A percentile compares a stretch with the other conserved stretches of the same genome.
Conservation (phyloP, 1,140 invertebrate genomes). For the Pogonus chalceus region DNA sequence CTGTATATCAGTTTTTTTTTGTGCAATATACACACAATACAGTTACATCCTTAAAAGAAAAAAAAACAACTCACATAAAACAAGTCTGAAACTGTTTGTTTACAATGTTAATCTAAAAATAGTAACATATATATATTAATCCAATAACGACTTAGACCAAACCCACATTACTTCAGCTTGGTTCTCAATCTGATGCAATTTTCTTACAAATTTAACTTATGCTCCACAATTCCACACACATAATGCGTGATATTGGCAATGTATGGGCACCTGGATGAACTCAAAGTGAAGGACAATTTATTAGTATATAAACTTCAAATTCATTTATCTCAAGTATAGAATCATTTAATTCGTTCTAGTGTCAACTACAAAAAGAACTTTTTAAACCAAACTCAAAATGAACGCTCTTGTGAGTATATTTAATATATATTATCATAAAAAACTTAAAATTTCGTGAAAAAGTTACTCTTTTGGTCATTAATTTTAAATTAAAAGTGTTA, state of each 20-base stretch:
- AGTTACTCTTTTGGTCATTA: no score
- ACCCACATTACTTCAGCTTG: not conserved
- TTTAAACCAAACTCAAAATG: not conserved
- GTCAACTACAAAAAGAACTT: not conserved
- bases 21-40: no score
- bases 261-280: not conserved
- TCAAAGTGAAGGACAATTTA: not conserved
- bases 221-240: not conserved
- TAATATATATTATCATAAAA: no score
- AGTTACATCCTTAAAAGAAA: no score
- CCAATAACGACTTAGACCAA: no score
- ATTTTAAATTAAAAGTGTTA: no score
- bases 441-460: no score
- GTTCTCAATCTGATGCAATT: constrained; percentile 7
- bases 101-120: no score
- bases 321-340: not conserved
- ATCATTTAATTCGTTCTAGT: not conserved
- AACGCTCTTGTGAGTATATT: not conserved
- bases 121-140: no score
- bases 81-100: no score
- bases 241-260: not conserved
- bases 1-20: no score
- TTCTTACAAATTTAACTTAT: not conserved
- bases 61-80: no score
- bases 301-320: not conserved